Base-by-base conservation (phyloP, 2,113 vertebrate species). In the Felis chaus region DNA sequence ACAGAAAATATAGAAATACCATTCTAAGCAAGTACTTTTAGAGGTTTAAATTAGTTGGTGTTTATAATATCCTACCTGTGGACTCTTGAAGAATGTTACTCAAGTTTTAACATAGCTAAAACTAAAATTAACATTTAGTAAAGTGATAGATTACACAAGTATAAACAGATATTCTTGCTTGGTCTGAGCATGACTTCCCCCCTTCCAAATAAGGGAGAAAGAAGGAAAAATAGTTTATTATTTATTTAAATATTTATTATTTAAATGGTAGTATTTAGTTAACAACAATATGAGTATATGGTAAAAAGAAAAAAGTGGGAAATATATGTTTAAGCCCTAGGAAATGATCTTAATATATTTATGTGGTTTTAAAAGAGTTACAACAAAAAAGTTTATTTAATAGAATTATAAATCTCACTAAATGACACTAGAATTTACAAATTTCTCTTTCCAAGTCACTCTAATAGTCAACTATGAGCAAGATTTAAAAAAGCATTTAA, bases 21-120 rank as follows among this genome's bases (percentile, higher is more conserved):
- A 66, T 76, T 93, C 45, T 76, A 89, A 71, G 50, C n/a, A 85
- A 83, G 48, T 83, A 90, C 93, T 95, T 97, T 95, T 94, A 91
- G 13, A 79, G 29, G 36, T 82, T 76, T 98, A 68, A 93, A 94
- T 83, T 83, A 95, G 80, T 7, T 9, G n/a, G n/a, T 66, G 65
- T 82, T 81, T 76, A 80, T 76, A 63, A 92, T n/a, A 36, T 29
- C 27, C 23, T 36, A 79, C 16, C 36, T 89, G 53, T 73, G 57
- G 33, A 94, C 16, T 45, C 19, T 7, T 92, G 18, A 57, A 81
- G 82, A 92, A 84, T 41, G 25, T 39, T 80, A 80, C 10, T 80
- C 29, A 73, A 86, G 68, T 74, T 92, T 21, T 74, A 74, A 86
- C 31, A 95, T 3, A 94, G 79, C n/a, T 14, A 74, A 39, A 41